A percentile compares a stretch with the other conserved stretches of the same genome.
Evolutionary conservation across 2,888 invertebrate genomes (phyloP).

Genomic region (Noctua pronuba): DNA sequence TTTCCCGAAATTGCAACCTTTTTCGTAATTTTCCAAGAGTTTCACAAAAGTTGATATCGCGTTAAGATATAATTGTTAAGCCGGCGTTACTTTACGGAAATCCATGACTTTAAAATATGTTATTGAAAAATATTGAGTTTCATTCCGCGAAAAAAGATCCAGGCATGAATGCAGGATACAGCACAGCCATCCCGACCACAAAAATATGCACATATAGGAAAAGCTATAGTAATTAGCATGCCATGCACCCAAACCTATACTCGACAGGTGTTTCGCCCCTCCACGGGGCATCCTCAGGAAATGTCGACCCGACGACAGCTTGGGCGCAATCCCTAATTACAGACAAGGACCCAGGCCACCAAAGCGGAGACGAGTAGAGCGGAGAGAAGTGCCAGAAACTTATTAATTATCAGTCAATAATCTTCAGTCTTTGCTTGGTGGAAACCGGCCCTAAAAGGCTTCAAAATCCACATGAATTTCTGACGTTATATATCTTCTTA

Average conservation of each 20-base stretch:
- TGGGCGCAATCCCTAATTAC: neutral
- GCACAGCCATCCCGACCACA: too few relatives aligned
- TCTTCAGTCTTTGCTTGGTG: neutral
- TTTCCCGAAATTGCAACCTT: neutral
- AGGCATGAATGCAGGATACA: too few relatives aligned
- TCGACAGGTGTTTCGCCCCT: neutral
- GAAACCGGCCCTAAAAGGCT: neutral
- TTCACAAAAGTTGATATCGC: neutral
- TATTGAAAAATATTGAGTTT: too few relatives aligned
- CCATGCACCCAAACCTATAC: neutral
- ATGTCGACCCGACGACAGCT: too few relatives aligned
- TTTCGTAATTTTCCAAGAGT: neutral
- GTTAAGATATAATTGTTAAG: neutral
- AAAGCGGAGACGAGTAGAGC: neutral
- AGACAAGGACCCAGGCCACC: neutral
- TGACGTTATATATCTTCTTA: neutral
- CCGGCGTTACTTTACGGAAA: too few relatives aligned
- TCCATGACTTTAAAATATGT: too few relatives aligned
- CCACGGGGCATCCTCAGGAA: neutral
- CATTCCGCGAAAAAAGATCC: too few relatives aligned
- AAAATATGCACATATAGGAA: neutral
- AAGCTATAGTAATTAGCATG: neutral
- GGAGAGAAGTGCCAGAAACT: neutral
- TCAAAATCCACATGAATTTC: neutral
- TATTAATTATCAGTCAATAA: neutral